phyloP scores from a whole-genome alignment of 2,888 invertebrate genomes.

The Latrodectus hesperus region DNA sequence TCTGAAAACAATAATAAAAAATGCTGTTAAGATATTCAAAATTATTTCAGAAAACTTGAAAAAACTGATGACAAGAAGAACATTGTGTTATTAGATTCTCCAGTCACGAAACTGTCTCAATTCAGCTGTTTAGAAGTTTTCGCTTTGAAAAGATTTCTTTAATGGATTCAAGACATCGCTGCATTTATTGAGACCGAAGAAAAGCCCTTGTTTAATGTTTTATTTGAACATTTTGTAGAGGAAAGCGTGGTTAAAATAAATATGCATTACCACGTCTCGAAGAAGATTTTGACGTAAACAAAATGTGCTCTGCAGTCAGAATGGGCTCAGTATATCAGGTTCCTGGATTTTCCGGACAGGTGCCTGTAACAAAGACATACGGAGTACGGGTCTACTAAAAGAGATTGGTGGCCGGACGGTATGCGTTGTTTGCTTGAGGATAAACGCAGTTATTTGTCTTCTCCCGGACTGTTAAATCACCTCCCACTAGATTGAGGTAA shows the following conservation, averaged over 20 bases:
- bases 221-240: neutral
- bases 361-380: constrained; percentile 43
- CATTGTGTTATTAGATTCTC: neutral
- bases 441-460: constrained; percentile 44
- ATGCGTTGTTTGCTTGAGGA: constrained; percentile 29
- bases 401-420: constrained; percentile 41
- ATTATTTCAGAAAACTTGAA: too few species aligned
- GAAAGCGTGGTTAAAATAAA: neutral
- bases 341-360: constrained; percentile 43
- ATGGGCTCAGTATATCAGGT: constrained; percentile 52
- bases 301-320: constrained; percentile 21
- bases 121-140: too few species aligned
- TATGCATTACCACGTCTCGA: neutral
- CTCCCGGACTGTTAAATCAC: constrained; percentile 26
- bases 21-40: too few species aligned
- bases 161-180: neutral
- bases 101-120: neutral
- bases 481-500: neutral
- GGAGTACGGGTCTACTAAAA: constrained; percentile 34
- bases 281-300: constrained; percentile 40
- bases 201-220: neutral
- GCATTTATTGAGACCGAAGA: neutral
- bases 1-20: too few species aligned
- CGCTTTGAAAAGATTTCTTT: neutral
- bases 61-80: too few species aligned